Percentiles rank a stretch among this genome's conserved stretches.
Evolutionary conservation across 1,140 invertebrate genomes (phyloP).

Genomic region (Diorhabda elongata): DNA sequence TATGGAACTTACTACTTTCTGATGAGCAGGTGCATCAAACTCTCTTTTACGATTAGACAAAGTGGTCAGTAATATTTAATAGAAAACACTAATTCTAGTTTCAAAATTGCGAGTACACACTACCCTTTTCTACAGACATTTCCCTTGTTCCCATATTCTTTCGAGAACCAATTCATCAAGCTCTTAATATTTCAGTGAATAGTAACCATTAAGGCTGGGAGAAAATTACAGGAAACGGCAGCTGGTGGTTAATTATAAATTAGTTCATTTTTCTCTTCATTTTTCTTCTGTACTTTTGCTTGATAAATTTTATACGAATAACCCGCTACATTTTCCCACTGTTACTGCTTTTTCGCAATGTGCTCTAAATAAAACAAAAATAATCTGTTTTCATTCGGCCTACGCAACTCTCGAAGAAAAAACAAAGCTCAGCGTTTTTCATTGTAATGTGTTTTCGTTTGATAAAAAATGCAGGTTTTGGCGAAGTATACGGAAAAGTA

Average conservation of each 20-base stretch:
- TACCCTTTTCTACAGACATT: too few species aligned
- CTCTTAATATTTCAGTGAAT: neutral
- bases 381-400: neutral
- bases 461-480: too few species aligned
- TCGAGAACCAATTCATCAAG: neutral
- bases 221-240: neutral
- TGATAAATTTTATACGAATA: neutral
- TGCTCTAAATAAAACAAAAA: neutral
- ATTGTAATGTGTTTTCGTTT: too few species aligned
- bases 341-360: neutral
- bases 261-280: neutral
- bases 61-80: too few species aligned
- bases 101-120: too few species aligned
- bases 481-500: too few species aligned
- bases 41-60: too few species aligned
- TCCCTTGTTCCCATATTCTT: neutral
- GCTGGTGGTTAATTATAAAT: neutral
- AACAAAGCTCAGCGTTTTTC: too few species aligned
- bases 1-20: too few species aligned
- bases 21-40: too few species aligned
- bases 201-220: neutral
- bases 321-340: neutral
- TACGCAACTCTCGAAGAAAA: too few species aligned
- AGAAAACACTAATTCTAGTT: too few species aligned
- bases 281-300: neutral